Evolutionary conservation across 2,113 vertebrate species (phyloP).

Genomic region (Morone chrysops): DNA sequence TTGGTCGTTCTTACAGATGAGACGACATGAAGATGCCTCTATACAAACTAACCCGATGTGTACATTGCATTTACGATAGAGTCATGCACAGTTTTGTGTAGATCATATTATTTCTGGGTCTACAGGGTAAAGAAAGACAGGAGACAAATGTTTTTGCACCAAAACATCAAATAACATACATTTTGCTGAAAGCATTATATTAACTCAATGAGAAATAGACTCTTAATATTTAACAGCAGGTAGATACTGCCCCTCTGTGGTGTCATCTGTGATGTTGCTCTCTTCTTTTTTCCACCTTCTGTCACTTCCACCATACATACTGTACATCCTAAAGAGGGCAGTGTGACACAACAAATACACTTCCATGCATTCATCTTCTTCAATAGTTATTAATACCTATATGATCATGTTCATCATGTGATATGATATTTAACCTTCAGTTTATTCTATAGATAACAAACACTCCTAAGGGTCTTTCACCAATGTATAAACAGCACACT

Average conservation of each 20-base stretch:
- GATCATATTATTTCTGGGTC: too few relatives aligned
- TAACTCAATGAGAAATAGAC: not conserved
- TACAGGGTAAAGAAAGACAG: too few relatives aligned
- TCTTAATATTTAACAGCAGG: not conserved
- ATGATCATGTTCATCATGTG: not conserved
- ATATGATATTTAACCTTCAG: not conserved
- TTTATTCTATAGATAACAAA: not conserved
- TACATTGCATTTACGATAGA: too few relatives aligned
- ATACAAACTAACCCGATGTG: too few relatives aligned
- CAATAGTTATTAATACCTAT: not conserved
- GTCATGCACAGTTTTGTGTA: too few relatives aligned
- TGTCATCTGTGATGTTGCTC: too few relatives aligned
- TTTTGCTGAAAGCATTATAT: too few relatives aligned
- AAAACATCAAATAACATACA: not conserved
- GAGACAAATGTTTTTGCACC: not conserved
- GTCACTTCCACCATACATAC: not conserved
- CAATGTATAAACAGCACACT: not conserved
- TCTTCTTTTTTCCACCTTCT: not conserved
- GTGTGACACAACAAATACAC: constrained; percentile 55
- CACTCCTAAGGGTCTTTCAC: not conserved
- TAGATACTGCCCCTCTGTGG: constrained; percentile 35
- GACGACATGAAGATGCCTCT: too few relatives aligned
- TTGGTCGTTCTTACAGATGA: too few relatives aligned
- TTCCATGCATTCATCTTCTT: too few relatives aligned
- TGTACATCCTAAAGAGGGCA: constrained; percentile 64